A percentile compares a stretch with the other conserved stretches of the same genome.
Conservation (phyloP, 2,113 vertebrate species). For the Promerops cafer region DNA sequence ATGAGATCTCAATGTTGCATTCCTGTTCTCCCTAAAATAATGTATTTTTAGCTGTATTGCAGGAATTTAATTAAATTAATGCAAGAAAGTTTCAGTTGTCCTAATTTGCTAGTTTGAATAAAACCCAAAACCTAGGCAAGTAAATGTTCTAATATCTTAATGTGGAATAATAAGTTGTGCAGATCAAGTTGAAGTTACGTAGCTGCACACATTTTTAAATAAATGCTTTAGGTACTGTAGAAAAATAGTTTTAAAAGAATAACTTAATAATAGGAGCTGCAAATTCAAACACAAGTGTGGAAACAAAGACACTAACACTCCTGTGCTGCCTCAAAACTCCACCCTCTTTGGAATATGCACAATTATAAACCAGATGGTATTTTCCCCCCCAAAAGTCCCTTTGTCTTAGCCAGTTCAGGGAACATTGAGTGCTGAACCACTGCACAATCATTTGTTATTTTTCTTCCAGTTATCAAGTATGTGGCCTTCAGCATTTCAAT, state of each 20-base stretch:
- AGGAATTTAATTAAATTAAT: neutral
- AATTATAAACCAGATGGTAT: neutral
- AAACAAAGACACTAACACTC: neutral
- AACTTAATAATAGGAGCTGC: neutral
- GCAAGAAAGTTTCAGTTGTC: neutral
- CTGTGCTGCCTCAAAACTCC: neutral
- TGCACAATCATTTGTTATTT: constrained; percentile 40
- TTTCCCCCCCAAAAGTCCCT: neutral
- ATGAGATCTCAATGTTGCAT: neutral
- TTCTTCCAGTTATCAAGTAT: constrained; percentile 32
- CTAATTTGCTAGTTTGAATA: neutral
- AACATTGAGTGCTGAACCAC: constrained; percentile 37
- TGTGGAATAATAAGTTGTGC: neutral
- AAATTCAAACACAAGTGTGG: neutral
- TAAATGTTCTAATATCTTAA: neutral
- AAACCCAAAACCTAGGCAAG: neutral
- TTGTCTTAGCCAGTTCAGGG: constrained; percentile 20
- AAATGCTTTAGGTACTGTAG: neutral
- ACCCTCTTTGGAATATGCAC: neutral
- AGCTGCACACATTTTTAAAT: neutral
- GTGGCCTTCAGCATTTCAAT: constrained; percentile 23
- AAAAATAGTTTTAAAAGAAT: neutral
- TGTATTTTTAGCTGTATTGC: neutral
- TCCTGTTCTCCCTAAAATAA: neutral
- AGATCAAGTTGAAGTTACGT: neutral